Percentiles rank a stretch among this genome's conserved stretches.
Conservation (phyloP, 2,797 vertebrate species). For the Coregonus ussuriensis region DNA sequence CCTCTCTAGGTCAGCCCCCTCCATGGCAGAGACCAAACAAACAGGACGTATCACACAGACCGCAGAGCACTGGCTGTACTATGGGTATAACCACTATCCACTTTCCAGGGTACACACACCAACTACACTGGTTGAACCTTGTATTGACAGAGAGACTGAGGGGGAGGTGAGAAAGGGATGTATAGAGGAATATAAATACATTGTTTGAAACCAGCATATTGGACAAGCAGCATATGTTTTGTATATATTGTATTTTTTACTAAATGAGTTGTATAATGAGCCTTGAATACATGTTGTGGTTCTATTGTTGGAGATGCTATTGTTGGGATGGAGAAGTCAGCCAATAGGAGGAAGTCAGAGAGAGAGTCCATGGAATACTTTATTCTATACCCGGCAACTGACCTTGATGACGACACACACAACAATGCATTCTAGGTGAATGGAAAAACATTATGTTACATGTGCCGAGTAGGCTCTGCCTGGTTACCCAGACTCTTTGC, state of each 20-base stretch:
- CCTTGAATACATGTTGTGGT: no score
- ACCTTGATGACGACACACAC: background rate
- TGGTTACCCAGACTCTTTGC: no score
- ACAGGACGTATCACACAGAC: background rate
- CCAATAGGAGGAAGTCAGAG: slow-evolving; percentile 4
- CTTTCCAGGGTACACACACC: no score
- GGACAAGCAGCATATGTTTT: no score
- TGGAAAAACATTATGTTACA: background rate
- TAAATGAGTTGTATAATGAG: no score
- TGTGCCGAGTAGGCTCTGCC: no score
- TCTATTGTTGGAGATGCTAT: no score
- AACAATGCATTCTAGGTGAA: background rate
- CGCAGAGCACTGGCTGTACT: background rate
- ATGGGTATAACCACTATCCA: background rate
- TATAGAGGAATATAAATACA: background rate
- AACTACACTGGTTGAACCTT: background rate
- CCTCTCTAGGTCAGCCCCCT: no score
- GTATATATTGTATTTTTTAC: no score
- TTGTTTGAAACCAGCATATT: no score
- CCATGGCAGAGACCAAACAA: no score
- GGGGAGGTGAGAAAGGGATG: background rate
- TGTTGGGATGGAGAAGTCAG: background rate
- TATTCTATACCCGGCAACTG: background rate
- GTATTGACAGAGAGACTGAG: background rate
- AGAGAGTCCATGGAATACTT: background rate